Base-by-base conservation (phyloP, 2,113 vertebrate species). In the Rhinolophus sinicus region DNA sequence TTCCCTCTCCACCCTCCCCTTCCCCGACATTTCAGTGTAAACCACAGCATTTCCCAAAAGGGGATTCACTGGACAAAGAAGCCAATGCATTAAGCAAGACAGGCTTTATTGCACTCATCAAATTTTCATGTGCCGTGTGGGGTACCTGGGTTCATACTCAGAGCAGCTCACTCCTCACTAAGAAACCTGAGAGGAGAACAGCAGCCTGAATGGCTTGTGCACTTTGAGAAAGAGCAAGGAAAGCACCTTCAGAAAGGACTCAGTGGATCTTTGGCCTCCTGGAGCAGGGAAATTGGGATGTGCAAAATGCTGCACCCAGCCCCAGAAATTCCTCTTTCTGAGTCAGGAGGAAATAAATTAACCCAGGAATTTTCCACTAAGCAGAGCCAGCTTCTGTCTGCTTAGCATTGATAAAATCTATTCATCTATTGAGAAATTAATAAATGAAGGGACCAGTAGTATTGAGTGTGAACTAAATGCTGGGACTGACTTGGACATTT, bases 41-140 rank as follows among this genome's bases (percentile, higher is more conserved):
- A 88, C 84, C 88, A 97, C 93, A 80, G 90, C 94, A 95, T 95
- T 96, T 97, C 97, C 94, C 96, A 44, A 93, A 96, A 97, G 94
- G 87, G 86, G 83, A 86, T 97, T 89, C 80, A 90, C 76, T 96
- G n/a, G 88, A 85, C 95, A 96, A 94, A 93, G 84, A 47, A 40
- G 58, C 38, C 6, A 11, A 67, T 90, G 81, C 95, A 95, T 97
- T 95, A 94, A 90, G 94, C 40, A 58, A 84, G 76, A 35, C 19
- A 16, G 81, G 22, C n/a, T 96, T 85, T 84, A 47, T 6, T 58
- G 93, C 88, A 96, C 6, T 30, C 60, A 95, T 94, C 88, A 95
- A 90, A 97, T 84, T 92, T 90, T 83, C 88, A 82, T n/a, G 95
- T 2, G 11, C 84, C 62, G 35, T 2, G 1, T 77, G 40, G 80